Conservation (phyloP, 2,888 invertebrate species). For the Diloba caeruleocephala region DNA sequence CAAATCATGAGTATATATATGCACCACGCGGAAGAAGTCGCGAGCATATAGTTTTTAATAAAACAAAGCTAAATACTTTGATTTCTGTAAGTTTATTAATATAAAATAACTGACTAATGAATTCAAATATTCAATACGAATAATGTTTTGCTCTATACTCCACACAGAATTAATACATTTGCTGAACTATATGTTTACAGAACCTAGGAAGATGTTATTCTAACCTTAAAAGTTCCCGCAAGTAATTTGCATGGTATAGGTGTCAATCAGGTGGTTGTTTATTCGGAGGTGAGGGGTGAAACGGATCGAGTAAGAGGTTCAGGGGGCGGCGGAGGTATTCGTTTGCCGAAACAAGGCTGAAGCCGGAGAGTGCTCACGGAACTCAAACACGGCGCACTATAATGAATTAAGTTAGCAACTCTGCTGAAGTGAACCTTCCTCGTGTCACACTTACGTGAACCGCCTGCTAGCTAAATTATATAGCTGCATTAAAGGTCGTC, state of each 20-base stretch:
- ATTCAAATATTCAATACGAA: conserved; percentile 34
- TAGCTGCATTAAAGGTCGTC: conserved; percentile 41
- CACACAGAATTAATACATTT: conserved; percentile 41
- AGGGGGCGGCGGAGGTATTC: conserved; percentile 54
- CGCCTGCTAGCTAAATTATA: conserved; percentile 43
- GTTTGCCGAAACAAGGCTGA: conserved; percentile 67
- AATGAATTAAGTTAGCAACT: conserved; percentile 87
- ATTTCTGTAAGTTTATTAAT: conserved; percentile 16
- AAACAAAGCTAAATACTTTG: conserved; percentile 11
- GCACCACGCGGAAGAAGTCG: no score
- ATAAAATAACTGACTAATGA: no score
- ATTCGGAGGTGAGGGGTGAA: conserved; percentile 55
- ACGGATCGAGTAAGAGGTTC: conserved; percentile 45
- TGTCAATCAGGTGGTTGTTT: conserved; percentile 79
- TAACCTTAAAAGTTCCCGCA: conserved; percentile 57
- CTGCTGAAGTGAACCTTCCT: conserved; percentile 69
- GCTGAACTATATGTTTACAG: conserved; percentile 41
- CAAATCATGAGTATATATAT: no score
- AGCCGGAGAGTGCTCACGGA: conserved; percentile 71
- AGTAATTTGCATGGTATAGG: conserved; percentile 74
- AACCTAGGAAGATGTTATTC: conserved; percentile 37
- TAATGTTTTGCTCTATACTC: conserved; percentile 14
- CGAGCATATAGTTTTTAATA: conserved; percentile 9
- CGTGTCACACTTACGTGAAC: conserved; percentile 73
- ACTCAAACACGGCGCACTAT: conserved; percentile 83